A percentile compares a stretch with the other conserved stretches of the same genome.
phyloP scores from a whole-genome alignment of 1,140 invertebrate species.

The roundworm (Caenorhabditis elegans) region WBcel235 BX284602.5:13148001-13148500 shows the following conservation, averaged over 20 bases:
- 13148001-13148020: no score
- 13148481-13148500: conserved; percentile 21
- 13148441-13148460: background rate
- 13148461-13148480: conserved; percentile 8
- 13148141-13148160: no score
- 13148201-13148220: background rate
- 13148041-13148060: no score
- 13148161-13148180: background rate
- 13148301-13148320: background rate
- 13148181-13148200: background rate
- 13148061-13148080: no score
- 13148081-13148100: no score
- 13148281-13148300: background rate
- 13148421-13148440: background rate
- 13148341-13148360: no score
- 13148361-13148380: background rate
- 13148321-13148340: conserved; percentile 13
- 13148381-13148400: conserved; percentile 12
- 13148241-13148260: background rate
- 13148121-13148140: no score
- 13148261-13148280: background rate
- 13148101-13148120: no score
- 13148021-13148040: no score
- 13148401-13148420: conserved; percentile 1
- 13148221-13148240: background rate